Evolutionary conservation across 2,797 vertebrate genomes (phyloP).

Genomic region (Dendrocincla fuliginosa): DNA sequence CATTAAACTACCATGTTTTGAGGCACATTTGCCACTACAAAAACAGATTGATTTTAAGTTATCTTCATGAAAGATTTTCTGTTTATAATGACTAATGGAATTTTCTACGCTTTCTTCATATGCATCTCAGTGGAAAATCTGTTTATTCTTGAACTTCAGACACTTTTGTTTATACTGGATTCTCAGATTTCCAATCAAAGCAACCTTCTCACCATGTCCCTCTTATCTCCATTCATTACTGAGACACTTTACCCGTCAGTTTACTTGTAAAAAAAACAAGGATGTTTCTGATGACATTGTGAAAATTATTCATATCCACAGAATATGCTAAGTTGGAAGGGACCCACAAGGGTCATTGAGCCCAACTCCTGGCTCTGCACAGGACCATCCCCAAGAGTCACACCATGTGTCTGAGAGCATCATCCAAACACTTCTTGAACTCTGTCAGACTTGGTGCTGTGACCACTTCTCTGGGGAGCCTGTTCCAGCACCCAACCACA

Average conservation of each 20-base stretch:
- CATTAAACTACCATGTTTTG: background rate
- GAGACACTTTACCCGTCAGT: background rate
- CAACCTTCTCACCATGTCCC: background rate
- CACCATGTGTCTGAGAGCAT: background rate
- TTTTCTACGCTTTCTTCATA: background rate
- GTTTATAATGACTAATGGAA: background rate
- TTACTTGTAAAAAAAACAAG: background rate
- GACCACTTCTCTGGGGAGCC: background rate
- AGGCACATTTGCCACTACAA: background rate
- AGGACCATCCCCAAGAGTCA: background rate
- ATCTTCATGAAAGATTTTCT: background rate
- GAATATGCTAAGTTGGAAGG: background rate
- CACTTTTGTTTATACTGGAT: background rate
- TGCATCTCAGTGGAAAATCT: fast-evolving
- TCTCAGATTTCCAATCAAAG: background rate
- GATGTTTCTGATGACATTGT: background rate
- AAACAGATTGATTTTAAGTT: background rate
- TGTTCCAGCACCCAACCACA: background rate
- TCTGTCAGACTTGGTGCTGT: background rate
- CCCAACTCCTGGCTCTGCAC: background rate
- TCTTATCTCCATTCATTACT: background rate
- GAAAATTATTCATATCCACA: background rate
- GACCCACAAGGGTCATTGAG: too few relatives aligned
- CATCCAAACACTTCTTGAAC: background rate
- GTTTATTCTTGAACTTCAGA: background rate